phyloP scores from a whole-genome alignment of 2,888 invertebrate genomes.

The Fragum whitleyi region DNA sequence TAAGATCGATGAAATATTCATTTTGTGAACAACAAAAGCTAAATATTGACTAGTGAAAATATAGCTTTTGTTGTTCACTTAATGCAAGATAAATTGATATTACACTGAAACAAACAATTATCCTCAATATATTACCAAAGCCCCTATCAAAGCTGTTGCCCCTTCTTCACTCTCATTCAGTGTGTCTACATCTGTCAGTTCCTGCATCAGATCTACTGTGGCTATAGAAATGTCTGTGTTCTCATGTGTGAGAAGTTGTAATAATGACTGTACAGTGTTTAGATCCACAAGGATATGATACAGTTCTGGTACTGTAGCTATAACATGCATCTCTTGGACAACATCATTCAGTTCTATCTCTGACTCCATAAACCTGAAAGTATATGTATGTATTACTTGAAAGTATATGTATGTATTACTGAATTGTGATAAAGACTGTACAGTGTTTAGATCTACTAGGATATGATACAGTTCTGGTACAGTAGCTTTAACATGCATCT shows the following conservation, averaged over 20 bases:
- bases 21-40: too few relatives aligned
- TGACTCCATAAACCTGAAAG: slow-evolving; percentile 94
- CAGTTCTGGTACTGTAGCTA: slow-evolving; percentile 97
- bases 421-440: slow-evolving; percentile 96
- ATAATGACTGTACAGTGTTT: slow-evolving; percentile 94
- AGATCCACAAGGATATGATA: slow-evolving; percentile 96
- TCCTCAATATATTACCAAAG: slow-evolving; percentile 88
- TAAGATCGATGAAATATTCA: too few relatives aligned
- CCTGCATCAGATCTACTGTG: slow-evolving; percentile 91
- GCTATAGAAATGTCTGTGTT: slow-evolving; percentile 96
- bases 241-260: slow-evolving; percentile 97
- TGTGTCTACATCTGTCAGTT: slow-evolving; percentile 98
- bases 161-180: slow-evolving; percentile 97
- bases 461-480: slow-evolving; percentile 97
- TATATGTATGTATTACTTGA: too few relatives aligned
- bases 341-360: slow-evolving; percentile 96
- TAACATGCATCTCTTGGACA: slow-evolving; percentile 93
- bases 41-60: too few relatives aligned
- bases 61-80: too few relatives aligned
- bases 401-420: too few relatives aligned
- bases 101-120: too few relatives aligned
- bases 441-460: slow-evolving; percentile 94
- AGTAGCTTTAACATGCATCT: slow-evolving; percentile 96
- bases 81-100: too few relatives aligned
- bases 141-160: slow-evolving; percentile 94